Evolutionary conservation across 2,888 invertebrate species (phyloP).

Genomic region (Andrena flavipes): DNA sequence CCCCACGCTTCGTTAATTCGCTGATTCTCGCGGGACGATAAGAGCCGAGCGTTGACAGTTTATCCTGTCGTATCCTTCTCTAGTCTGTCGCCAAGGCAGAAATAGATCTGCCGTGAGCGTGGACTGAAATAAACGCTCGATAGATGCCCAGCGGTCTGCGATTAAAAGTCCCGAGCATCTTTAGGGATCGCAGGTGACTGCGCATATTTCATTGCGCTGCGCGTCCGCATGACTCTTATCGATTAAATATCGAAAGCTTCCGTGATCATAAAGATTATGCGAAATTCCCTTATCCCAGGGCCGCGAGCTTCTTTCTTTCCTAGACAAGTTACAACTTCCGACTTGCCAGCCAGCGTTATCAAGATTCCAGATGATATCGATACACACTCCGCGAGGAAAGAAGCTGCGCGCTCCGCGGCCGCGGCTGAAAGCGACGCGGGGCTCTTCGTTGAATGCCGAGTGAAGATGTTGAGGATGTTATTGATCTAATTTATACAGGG

Average conservation of each 20-base stretch:
- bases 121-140: too few species aligned
- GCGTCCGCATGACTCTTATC: conserved; percentile 27
- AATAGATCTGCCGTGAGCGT: too few species aligned
- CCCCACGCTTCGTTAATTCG: not conserved
- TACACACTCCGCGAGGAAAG: conserved; percentile 40
- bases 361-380: conserved; percentile 57
- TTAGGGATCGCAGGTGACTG: not conserved
- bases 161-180: not conserved
- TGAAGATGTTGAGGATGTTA: not conserved
- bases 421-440: not conserved
- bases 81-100: too few species aligned
- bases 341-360: conserved; percentile 45
- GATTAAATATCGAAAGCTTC: conserved; percentile 42
- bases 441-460: not conserved
- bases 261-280: conserved; percentile 50
- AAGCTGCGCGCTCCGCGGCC: conserved; percentile 17
- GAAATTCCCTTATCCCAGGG: conserved; percentile 44
- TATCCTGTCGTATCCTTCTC: not conserved
- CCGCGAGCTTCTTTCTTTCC: conserved; percentile 21
- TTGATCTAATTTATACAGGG: too few species aligned
- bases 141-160: not conserved
- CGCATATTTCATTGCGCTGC: not conserved
- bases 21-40: conserved; percentile 1
- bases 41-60: not conserved
- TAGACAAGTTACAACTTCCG: conserved; percentile 48